phyloP scores from a whole-genome alignment of 2,797 vertebrate species.

The Phoxinus dragarum region DNA sequence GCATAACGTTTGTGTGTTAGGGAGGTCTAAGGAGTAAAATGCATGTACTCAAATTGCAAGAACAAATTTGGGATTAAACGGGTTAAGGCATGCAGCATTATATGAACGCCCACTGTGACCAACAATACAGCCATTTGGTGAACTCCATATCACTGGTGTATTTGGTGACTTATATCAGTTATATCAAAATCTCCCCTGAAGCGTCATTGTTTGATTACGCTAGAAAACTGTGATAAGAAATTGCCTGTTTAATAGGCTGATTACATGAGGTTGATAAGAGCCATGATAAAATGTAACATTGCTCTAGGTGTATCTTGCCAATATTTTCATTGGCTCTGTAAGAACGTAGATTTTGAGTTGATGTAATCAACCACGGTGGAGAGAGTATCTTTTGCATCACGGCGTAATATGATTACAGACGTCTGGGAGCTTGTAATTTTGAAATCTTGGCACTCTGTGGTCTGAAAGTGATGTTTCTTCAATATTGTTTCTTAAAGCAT shows the following conservation, averaged over 20 bases:
- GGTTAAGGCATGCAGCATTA: background rate
- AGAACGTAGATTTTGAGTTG: constrained; percentile 3
- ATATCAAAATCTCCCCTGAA: constrained; percentile 31
- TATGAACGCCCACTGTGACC: background rate
- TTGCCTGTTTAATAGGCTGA: constrained; percentile 41
- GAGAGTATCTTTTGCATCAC: constrained; percentile 5
- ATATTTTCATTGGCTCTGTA: constrained; percentile 41
- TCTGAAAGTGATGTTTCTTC: background rate
- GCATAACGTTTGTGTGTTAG: too few relatives aligned
- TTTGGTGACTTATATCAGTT: constrained; percentile 5
- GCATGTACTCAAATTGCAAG: too few relatives aligned
- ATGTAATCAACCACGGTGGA: constrained; percentile 30
- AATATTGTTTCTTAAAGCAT: background rate
- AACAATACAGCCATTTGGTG: background rate
- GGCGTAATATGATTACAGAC: constrained; percentile 28
- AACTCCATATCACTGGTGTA: background rate
- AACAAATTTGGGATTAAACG: too few relatives aligned
- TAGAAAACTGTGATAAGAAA: constrained; percentile 22
- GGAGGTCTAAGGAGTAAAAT: too few relatives aligned
- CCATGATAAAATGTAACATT: constrained; percentile 31
- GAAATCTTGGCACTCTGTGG: background rate
- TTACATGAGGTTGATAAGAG: constrained; percentile 36
- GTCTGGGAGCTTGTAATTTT: constrained; percentile 35
- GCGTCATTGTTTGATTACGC: constrained; percentile 30
- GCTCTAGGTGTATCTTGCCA: constrained; percentile 27